A percentile compares a stretch with the other conserved stretches of the same genome.
phyloP scores from a whole-genome alignment of 2,113 vertebrate species.

The Ranitomeya variabilis region DNA sequence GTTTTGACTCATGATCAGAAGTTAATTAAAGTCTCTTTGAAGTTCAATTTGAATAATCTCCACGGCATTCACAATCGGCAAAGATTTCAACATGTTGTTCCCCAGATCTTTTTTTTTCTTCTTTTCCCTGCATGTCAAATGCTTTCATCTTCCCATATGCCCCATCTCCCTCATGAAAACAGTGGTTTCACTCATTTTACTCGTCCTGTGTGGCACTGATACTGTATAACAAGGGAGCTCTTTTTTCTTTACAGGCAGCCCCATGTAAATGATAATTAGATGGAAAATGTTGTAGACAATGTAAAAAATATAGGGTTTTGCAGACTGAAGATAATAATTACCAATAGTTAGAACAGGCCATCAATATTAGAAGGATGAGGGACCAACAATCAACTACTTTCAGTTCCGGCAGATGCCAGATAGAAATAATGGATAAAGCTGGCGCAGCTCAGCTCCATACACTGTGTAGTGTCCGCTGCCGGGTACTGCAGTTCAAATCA shows the following conservation, averaged over 20 bases:
- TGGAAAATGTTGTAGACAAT: too few species aligned
- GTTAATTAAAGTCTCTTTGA: slow-evolving; percentile 53
- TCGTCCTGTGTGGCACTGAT: slow-evolving; percentile 1
- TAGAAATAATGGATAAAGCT: too few species aligned
- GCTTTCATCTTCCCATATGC: slow-evolving; percentile 19
- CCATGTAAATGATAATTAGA: background rate
- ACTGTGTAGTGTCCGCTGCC: too few species aligned
- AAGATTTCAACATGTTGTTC: slow-evolving; percentile 38
- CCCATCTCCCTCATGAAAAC: background rate
- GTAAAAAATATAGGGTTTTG: too few species aligned
- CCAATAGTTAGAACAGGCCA: too few species aligned
- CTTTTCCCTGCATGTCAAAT: background rate
- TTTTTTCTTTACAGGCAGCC: background rate
- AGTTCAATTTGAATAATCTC: slow-evolving; percentile 50
- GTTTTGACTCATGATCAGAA: slow-evolving; percentile 40
- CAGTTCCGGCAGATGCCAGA: too few species aligned
- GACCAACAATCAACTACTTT: too few species aligned
- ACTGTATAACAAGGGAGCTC: background rate
- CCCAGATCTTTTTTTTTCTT: background rate
- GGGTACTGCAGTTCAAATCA: too few species aligned
- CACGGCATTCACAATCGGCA: slow-evolving; percentile 20
- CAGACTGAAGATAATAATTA: too few species aligned
- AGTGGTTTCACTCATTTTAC: background rate
- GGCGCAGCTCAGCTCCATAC: too few species aligned
- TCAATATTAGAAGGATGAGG: too few species aligned